A percentile compares a stretch with the other conserved stretches of the same genome.
Evolutionary conservation across 1,140 invertebrate genomes (phyloP).

Genomic region (Matsumurasca onukii): DNA sequence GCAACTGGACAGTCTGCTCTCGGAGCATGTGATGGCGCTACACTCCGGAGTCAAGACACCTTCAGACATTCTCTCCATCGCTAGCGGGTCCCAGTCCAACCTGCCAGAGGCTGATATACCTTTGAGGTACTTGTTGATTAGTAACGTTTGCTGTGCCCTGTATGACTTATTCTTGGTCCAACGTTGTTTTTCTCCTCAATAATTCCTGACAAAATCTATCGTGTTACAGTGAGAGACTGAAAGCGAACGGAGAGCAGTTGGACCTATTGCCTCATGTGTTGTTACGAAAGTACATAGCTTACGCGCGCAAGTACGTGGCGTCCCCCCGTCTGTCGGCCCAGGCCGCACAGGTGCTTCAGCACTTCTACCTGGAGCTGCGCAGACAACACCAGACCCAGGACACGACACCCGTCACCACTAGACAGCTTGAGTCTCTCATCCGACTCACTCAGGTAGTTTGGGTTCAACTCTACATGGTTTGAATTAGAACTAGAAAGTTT

Average conservation of each 20-base stretch:
- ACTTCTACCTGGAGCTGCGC: slow-evolving; percentile 83
- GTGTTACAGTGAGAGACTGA: slow-evolving; percentile 60
- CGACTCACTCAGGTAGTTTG: slow-evolving; percentile 74
- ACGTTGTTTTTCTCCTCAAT: slow-evolving; percentile 7
- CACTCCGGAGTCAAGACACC: slow-evolving; percentile 57
- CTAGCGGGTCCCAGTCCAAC: slow-evolving; percentile 15
- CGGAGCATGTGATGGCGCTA: slow-evolving; percentile 77
- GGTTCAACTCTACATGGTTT: too few relatives aligned
- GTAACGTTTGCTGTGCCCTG: background rate
- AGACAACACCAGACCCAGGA: slow-evolving; percentile 61
- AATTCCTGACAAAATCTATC: background rate
- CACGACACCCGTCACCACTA: slow-evolving; percentile 72
- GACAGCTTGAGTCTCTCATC: slow-evolving; percentile 87
- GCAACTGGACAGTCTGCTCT: slow-evolving; percentile 73
- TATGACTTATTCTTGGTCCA: background rate
- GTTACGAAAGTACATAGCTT: slow-evolving; percentile 88
- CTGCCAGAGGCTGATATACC: slow-evolving; percentile 29
- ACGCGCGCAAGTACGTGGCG: slow-evolving; percentile 83
- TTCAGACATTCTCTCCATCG: slow-evolving; percentile 10
- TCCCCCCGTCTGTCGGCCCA: slow-evolving; percentile 70
- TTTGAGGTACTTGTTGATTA: slow-evolving; percentile 26
- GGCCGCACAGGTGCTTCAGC: slow-evolving; percentile 68
- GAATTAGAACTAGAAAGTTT: too few relatives aligned
- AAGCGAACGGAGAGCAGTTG: slow-evolving; percentile 58
- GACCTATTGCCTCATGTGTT: slow-evolving; percentile 73